Evolutionary conservation across 2,113 vertebrate genomes (phyloP), one percentile per base, ranked within the genome.

Genomic region (Amazona guildingii): DNA sequence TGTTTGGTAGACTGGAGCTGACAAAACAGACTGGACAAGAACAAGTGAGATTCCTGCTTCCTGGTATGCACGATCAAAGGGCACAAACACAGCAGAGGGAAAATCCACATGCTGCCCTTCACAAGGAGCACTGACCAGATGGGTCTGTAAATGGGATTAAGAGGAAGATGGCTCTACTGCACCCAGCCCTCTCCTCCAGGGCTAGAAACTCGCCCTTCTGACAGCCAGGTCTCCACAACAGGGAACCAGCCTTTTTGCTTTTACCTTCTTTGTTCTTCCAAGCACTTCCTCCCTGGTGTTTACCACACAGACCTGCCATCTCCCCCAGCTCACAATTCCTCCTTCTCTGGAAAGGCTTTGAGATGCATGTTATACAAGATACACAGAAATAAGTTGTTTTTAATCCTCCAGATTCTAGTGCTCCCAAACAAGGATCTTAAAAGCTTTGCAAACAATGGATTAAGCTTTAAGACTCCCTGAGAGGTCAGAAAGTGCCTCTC

Each of bases 381-480:
- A 95, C 84, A 96, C 75, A 89, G 90, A 97, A 94, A 97, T 96
- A 96, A 96, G 94, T 86, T 83, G 82, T 17, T 92, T 93, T 94
- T 97, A 97, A 97, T 97, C 95, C 91, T 86, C 79, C 62, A 77
- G 95, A 93, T 78, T 95, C 91, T 62, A 94, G 85, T 7, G 66
- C 86, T 96, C 91, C 92, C 76, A 86, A 96, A 90, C 91, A 93
- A 90, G 85, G 92, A 97, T 92, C 94, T 94, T 94, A 96, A 97
- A 94, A 95, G 94, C 95, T 97, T 93, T 91, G 66, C 91, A 97
- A 97, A 97, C 95, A 97, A 95, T 93, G 93, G 93, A 94, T 96
- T 97, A 97, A 94, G 92, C 95, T 59, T 51, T 81, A 92, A 92
- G 88, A 88, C 80, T 92, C 88, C 37, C 49, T 4, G 74, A 2